A percentile compares a stretch with the other conserved stretches of the same genome.
phyloP scores from a whole-genome alignment of 2,888 invertebrate genomes.

The Phortica okadai region DNA sequence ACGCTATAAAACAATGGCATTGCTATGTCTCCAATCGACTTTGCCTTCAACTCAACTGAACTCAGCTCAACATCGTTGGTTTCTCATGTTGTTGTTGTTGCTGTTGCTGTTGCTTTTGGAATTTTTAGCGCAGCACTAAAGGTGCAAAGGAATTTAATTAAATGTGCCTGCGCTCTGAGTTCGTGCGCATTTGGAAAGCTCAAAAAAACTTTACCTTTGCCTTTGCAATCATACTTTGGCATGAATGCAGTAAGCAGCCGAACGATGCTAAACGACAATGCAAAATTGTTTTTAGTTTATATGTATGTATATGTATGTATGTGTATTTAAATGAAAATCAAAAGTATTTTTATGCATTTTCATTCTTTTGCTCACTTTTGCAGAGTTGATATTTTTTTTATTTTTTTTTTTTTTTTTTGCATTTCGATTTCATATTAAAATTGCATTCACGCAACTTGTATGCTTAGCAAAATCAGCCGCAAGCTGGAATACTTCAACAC shows the following conservation, averaged over 20 bases:
- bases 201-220: not conserved
- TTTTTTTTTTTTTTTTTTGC: not conserved
- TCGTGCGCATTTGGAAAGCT: not conserved
- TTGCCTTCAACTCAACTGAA: not conserved
- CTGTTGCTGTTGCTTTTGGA: conserved; percentile 48
- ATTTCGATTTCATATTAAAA: too few relatives aligned
- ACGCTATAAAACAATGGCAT: conserved; percentile 14
- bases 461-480: too few relatives aligned
- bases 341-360: too few relatives aligned
- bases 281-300: not conserved
- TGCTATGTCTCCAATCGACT: not conserved
- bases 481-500: not conserved
- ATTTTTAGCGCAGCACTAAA: conserved; percentile 70
- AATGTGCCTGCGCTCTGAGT: conserved; percentile 54
- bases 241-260: too few relatives aligned
- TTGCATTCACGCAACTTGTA: too few relatives aligned
- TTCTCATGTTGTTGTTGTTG: conserved; percentile 30
- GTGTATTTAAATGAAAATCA: too few relatives aligned
- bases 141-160: conserved; percentile 70
- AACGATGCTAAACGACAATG: not conserved
- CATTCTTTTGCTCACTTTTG: not conserved
- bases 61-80: conserved; percentile 29
- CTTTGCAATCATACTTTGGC: too few relatives aligned
- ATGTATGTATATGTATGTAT: too few relatives aligned
- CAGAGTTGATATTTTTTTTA: not conserved